These are phyloP conservation scores for Corydoras sp. DNA, from an alignment of 2,113 vertebrate genomes.

Conservation along the genomic window DNA sequence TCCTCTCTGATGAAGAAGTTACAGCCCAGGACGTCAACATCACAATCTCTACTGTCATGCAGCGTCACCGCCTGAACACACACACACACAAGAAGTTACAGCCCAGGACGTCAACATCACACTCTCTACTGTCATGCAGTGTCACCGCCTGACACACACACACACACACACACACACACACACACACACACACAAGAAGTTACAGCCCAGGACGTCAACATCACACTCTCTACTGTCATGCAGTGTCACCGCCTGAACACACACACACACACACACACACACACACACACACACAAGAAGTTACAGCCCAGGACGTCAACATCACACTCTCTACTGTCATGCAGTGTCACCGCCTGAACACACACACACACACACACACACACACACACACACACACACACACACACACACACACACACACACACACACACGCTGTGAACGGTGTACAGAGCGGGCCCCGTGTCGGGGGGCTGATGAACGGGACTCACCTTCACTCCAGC, in stretches of 20 bases:
- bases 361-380: too few species aligned
- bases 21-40: slow-evolving; percentile 81
- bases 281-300: too few species aligned
- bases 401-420: too few species aligned
- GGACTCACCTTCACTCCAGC: slow-evolving; percentile 93
- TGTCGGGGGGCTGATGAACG: too few species aligned
- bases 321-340: background rate
- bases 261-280: background rate
- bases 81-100: slow-evolving; percentile 80
- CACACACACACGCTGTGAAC: too few species aligned
- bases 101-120: slow-evolving; percentile 83
- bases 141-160: slow-evolving; percentile 74
- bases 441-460: too few species aligned
- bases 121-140: slow-evolving; percentile 83
- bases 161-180: background rate
- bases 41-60: slow-evolving; percentile 83
- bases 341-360: background rate
- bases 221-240: background rate
- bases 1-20: slow-evolving; percentile 94
- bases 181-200: slow-evolving; percentile 73
- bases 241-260: background rate
- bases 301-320: too few species aligned
- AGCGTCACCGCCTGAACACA: slow-evolving; percentile 79
- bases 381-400: too few species aligned
- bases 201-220: slow-evolving; percentile 81